Base-by-base conservation (phyloP, 2,888 invertebrate species). In the Auanema sp. region DNA sequence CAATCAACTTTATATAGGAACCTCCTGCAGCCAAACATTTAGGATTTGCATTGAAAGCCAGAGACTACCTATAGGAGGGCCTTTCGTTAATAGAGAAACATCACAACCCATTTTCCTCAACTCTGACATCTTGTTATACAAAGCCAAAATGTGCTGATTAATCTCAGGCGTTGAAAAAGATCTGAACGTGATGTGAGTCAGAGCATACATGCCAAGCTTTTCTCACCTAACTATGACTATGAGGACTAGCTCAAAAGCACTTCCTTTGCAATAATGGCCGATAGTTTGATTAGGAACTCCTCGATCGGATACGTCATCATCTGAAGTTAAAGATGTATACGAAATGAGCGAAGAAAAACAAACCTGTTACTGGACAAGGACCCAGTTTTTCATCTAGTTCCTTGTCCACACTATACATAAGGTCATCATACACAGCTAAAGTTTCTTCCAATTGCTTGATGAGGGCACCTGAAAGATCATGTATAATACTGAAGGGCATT, bases 1-100 rank as follows among this genome's bases (percentile, higher is more conserved):
- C 76, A 43, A 76, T 74, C 33, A 76, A 42, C 43, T 76, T 76
- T 24, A 76, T 66, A 53, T 76, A 76, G 1, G 74, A 68, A 3
- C 76, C 76, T 14, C 76, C 76, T 70, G 40, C 18, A 60, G 24
- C 12, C 10, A 14, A 25, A 42, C 33, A 33, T n/a, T n/a, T n/a
- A n/a, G n/a, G 41, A 52, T 33, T 16, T 55, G 3, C 16, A 11
- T 33, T 58, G 14, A 49, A 14, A 16, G 5, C 16, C n/a, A 14
- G n/a, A 58, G 5, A 51, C 65, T 54, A 14, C 74, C 76, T 23
- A 74, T 72, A 6, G 72, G 69, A 3, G 76, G 74, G 42, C 76
- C 76, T 49, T 69, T 68, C 5, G 76, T 76, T 42, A 76, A 54
- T 5, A 76, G 58, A 50, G 71, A 71, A 2, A 74, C 76, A 42